Conservation (phyloP, 2,797 vertebrate genomes). For the Sylvilagus floridanus region DNA sequence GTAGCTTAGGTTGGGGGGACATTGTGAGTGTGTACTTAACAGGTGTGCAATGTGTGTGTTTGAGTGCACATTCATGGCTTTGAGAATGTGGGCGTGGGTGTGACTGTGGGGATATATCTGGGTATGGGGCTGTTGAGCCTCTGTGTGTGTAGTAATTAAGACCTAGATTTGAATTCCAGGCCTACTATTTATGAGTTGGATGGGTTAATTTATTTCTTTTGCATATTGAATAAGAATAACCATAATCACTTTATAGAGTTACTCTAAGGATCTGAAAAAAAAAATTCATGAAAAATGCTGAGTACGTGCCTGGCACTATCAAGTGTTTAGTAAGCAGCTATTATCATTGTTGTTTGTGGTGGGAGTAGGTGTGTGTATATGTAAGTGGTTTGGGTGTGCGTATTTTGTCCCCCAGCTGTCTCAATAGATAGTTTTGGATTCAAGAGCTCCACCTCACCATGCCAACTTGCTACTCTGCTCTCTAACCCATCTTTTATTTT, state of each 20-base stretch:
- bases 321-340: neutral
- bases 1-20: neutral
- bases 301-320: neutral
- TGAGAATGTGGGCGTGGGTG: neutral
- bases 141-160: neutral
- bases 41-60: neutral
- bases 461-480: too few species aligned
- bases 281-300: neutral
- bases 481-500: too few species aligned
- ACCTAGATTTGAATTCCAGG: neutral
- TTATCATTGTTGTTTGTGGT: neutral
- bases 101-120: neutral
- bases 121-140: neutral
- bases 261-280: slow-evolving; percentile 54
- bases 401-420: neutral
- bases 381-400: neutral
- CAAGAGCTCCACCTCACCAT: neutral
- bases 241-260: neutral
- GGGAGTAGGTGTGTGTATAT: neutral
- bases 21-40: fast-evolving
- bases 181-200: neutral
- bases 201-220: neutral
- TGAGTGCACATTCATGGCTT: neutral
- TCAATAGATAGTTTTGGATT: neutral
- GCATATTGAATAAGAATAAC: slow-evolving; percentile 18